Evolutionary conservation across 2,113 vertebrate species (phyloP).

Genomic region (Peromyscus maniculatus): DNA sequence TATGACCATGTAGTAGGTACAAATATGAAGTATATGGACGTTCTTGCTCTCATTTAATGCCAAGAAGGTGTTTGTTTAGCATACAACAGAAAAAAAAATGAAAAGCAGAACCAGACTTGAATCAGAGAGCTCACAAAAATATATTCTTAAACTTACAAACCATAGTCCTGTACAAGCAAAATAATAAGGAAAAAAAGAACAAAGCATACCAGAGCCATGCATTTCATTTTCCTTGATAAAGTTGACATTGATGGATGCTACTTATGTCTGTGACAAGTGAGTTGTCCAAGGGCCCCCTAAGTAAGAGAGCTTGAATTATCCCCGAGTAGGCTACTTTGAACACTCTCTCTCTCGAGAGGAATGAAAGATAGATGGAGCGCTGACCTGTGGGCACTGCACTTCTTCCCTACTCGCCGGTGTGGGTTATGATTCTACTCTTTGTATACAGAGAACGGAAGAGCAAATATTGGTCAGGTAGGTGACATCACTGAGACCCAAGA

Average conservation of each 20-base stretch:
- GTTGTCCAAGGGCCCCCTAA: background rate
- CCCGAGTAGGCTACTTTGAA: background rate
- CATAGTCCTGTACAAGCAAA: background rate
- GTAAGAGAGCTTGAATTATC: background rate
- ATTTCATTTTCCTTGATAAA: background rate
- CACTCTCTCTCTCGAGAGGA: background rate
- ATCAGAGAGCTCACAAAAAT: background rate
- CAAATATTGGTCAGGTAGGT: background rate
- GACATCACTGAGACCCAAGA: background rate
- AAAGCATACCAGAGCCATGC: background rate
- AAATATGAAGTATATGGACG: background rate
- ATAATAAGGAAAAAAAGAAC: background rate
- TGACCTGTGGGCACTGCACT: rapidly evolving
- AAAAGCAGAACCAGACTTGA: background rate
- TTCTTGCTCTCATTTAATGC: background rate
- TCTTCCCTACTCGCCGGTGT: background rate
- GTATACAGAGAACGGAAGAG: background rate
- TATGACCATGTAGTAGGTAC: no score
- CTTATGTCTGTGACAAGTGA: background rate
- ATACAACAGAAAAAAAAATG: background rate
- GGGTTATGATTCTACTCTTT: background rate
- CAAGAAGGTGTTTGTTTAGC: background rate
- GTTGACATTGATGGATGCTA: background rate
- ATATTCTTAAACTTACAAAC: background rate
- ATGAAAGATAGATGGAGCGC: background rate